Base-by-base conservation (phyloP, 2,797 vertebrate genomes). In the Yasuhikotakia modesta region DNA sequence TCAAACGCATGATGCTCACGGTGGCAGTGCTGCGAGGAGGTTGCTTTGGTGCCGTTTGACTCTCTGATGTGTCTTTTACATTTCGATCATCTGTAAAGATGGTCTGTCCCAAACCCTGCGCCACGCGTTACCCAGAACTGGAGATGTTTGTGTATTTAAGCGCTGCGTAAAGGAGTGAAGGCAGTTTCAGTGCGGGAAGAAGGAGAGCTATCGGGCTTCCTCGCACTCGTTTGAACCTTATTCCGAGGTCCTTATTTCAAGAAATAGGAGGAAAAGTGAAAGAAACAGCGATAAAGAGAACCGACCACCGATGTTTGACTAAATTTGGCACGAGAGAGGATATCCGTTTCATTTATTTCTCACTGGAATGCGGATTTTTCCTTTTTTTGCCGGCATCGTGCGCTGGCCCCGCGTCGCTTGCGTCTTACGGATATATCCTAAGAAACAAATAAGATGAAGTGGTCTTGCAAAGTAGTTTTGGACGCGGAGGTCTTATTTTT, bases 281-380 rank as follows among this genome's bases (percentile, higher is more conserved):
- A 30, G 24, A 35, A 70, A 64, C 30, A 11, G 21, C 35, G 16
- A n/a, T 27, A 65, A 32, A 53, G 67, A 78, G 52, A 17, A 53
- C 16, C 53, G 8, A 27, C 48, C 14, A 16, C 22, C 66, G 61
- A 39, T 76, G 63, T n/a, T 73, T 72, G 70, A 78, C 78, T 75
- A 63, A 58, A 61, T 74, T 68, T 43, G 60, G 58, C 69, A 24
- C 0, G 57, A 35, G 27, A 74, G 66, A 57, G 79, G 76, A 81
- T 76, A 76, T 72, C 53, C n/a, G 75, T 61, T 70, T 72, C 48
- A 21, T 68, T 69, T 69, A n/a, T 74, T 78, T 84, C 67, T 60
- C 39, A 52, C 83, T 82, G 73, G 83, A 83, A 89, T 88, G 88
- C 86, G 86, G 85, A 82, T 87, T 73, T 70, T 81, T 48, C 21